These are phyloP conservation scores for Leuciscus idus DNA, from an alignment of 2,113 vertebrate species.

Conservation along the genomic window DNA sequence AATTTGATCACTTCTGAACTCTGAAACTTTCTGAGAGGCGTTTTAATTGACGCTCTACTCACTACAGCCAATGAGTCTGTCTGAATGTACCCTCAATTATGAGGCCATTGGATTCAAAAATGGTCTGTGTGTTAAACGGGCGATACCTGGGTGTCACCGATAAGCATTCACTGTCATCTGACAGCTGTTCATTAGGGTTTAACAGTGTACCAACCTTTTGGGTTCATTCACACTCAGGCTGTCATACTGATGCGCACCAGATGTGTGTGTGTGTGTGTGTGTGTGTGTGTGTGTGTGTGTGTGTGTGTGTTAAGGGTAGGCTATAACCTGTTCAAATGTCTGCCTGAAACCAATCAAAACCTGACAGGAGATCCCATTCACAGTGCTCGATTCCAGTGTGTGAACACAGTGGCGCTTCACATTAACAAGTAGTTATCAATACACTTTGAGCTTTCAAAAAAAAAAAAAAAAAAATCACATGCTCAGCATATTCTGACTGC, in stretches of 20 bases:
- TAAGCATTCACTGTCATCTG: constrained; percentile 28
- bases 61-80: neutral
- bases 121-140: constrained; percentile 16
- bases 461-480: neutral
- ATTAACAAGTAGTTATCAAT: constrained; percentile 39
- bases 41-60: neutral
- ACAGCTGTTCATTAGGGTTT: constrained; percentile 22
- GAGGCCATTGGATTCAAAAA: constrained; percentile 1
- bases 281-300: neutral
- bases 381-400: constrained; percentile 11
- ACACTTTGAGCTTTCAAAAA: neutral
- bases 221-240: constrained; percentile 28
- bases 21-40: neutral
- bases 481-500: constrained; percentile 32
- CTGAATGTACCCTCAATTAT: neutral
- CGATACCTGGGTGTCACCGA: constrained; percentile 23
- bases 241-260: neutral
- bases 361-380: neutral
- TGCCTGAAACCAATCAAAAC: constrained; percentile 9
- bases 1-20: constrained; percentile 29
- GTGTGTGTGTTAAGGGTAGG: too few relatives aligned
- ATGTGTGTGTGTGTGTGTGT: neutral
- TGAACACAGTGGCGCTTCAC: constrained; percentile 12
- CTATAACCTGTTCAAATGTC: neutral
- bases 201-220: constrained; percentile 12